Base-by-base conservation (phyloP, 2,888 invertebrate species). In the Heteropelma amictum region DNA sequence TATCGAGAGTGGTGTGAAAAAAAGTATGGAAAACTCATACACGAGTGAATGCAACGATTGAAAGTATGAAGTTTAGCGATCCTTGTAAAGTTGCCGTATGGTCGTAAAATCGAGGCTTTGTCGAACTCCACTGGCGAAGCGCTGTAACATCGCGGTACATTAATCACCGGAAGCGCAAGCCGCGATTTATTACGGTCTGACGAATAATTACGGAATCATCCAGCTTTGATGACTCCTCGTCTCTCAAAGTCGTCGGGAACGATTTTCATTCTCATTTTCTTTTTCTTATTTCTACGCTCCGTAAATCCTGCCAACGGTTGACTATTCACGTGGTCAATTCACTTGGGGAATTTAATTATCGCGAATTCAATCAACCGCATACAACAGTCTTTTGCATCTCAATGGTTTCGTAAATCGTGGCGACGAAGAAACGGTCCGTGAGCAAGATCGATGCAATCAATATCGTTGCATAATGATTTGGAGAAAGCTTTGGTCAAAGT, bases 151-250 rank as follows among this genome's bases (percentile, higher is more conserved):
- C 30, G 53, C 53, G 35, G 61, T 61, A 47, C 53, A 61, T 70
- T 35, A 45, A 35, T 17, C 53, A 53, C 53, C 35, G 61, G 61
- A 35, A 33, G 61, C 61, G 47, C 61, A 38, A 68, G 61, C 61
- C 61, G 12, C 54, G 70, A 54, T 70, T 63, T 54, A 63, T 70
- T 63, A 53, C 45, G 70, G 61, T 63, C 54, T 54, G 47, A 47
- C 33, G 61, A 61, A 70, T 54, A 61, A 61, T 61, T 61, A 70
- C 35, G 45, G 38, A 61, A 70, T 63, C 61, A 23, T 70, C 53
- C 53, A 28, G 19, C 12, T 61, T 45, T 35, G 17, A 54, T 38
- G 53, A 61, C 61, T 54, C 33, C 54, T 40, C 61, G 28, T 42
- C 70, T 70, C 28, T 45, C 19, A 19, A 30, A 30, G 19, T 61